Base-by-base conservation (phyloP, 1,140 invertebrate species). In the Pentalonia nigronervosa region DNA sequence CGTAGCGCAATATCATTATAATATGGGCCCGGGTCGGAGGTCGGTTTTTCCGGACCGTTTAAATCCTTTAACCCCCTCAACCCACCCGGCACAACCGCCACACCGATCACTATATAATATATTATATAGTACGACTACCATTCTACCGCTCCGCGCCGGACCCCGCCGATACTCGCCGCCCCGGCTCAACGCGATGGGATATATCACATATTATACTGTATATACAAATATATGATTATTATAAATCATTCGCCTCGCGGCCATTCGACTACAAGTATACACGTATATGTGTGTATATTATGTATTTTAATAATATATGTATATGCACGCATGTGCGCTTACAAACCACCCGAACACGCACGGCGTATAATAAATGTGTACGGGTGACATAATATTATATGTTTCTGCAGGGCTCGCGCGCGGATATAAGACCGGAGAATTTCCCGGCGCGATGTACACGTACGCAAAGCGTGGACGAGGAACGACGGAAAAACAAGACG, bases 31-130 rank as follows among this genome's bases (percentile, higher is more conserved):
- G 20, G 86, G 9, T 45, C 41, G 45, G 41, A 47, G 20, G 17
- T 76, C 90, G 67, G n/a, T 91, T 83, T 92, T 92, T 83, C 91
- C 91, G 23, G 91, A 83, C 76, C 91, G 76, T 92, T 92, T 92
- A 83, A 92, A 92, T 92, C 67, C 91, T 41, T 60, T 90, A 48
- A 50, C 86, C 88, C 14, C 50, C 36, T 25, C 45, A 21, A 2
- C 30, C 48, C 17, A 20, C 45, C 11, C 11, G 0, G 30, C 36
- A 36, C 34, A 1, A 25, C n/a, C 47, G 20, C n/a, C 17, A 20
- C 60, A 20, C 60, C 90, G 41, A 76, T 76, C 60, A n/a, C 60
- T 7, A 1, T n/a, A 17, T n/a, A 17, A 34, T n/a, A 17, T 14
- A 67, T 14, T 1, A 30, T n/a, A 17, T n/a, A 76, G 60, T n/a